Conservation (phyloP, 2,888 invertebrate genomes). For the Nipponacmea schrenckii region DNA sequence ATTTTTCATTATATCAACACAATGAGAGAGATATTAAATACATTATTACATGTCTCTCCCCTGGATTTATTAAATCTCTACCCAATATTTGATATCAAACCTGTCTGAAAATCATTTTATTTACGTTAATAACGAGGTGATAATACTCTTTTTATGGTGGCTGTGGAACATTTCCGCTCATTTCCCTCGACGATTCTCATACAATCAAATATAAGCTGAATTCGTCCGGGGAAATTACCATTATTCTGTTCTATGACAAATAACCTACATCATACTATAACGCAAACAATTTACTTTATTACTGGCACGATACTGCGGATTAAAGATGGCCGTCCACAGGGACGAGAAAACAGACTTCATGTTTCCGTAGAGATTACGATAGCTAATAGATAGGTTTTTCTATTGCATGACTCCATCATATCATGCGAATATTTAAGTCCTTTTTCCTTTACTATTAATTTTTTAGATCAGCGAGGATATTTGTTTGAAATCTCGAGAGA, state of each 20-base stretch:
- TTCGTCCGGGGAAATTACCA: neutral
- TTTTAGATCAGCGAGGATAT: too few relatives aligned
- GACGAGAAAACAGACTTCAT: neutral
- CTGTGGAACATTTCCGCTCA: neutral
- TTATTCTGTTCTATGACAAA: neutral
- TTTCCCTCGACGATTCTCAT: neutral
- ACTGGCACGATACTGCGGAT: neutral
- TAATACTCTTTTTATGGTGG: too few relatives aligned
- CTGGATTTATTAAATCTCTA: too few relatives aligned
- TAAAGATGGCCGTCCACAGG: neutral
- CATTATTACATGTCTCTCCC: too few relatives aligned
- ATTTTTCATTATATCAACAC: too few relatives aligned
- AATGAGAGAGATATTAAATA: too few relatives aligned
- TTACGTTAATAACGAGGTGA: too few relatives aligned
- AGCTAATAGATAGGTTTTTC: neutral
- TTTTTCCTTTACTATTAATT: too few relatives aligned
- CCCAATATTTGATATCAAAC: too few relatives aligned
- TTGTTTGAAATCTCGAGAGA: too few relatives aligned
- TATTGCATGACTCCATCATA: neutral
- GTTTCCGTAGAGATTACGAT: neutral
- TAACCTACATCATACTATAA: neutral
- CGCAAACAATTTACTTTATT: neutral
- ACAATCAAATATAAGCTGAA: neutral
- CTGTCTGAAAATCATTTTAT: too few relatives aligned
- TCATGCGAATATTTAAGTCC: too few relatives aligned